phyloP scores from a whole-genome alignment of 2,797 vertebrate genomes.

The Acanthurus tractus region DNA sequence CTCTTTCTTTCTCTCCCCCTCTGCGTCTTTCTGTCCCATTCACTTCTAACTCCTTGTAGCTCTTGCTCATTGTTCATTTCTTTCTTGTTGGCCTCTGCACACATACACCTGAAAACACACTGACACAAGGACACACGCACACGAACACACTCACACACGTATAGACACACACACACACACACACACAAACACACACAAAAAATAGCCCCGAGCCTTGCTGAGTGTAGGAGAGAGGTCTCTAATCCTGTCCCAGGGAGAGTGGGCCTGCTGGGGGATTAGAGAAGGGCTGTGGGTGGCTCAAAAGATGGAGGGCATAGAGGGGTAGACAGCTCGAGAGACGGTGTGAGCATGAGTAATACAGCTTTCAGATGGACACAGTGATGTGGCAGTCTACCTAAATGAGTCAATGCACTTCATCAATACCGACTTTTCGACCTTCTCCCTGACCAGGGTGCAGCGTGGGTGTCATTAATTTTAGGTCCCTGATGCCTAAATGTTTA shows the following conservation, averaged over 20 bases:
- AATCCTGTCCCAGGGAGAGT: conserved; percentile 76
- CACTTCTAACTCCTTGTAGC: conserved; percentile 57
- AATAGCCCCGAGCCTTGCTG: conserved; percentile 49
- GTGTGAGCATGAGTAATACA: conserved; percentile 38
- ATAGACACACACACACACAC: conserved; percentile 23
- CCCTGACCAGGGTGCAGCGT: not conserved
- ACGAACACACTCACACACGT: not conserved
- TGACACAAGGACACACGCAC: conserved; percentile 22
- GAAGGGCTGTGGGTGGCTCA: conserved; percentile 69
- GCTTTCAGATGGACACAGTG: conserved; percentile 33
- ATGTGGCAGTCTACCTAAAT: conserved; percentile 8
- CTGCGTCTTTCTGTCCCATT: conserved; percentile 58
- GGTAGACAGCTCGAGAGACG: conserved; percentile 41
- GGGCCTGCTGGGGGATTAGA: conserved; percentile 75
- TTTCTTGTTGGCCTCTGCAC: conserved; percentile 24
- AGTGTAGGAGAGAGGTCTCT: conserved; percentile 62
- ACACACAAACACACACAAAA: conserved; percentile 28
- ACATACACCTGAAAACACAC: conserved; percentile 25
- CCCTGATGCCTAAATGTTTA: conserved; percentile 5
- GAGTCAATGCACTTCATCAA: conserved; percentile 13
- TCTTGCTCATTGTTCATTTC: conserved; percentile 65
- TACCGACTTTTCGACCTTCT: conserved; percentile 8
- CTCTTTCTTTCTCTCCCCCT: conserved; percentile 39
- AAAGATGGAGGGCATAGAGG: conserved; percentile 61
- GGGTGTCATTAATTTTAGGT: too few species aligned